Conservation (phyloP, 2,113 vertebrate genomes). For the Eulacestoma nigropectus region DNA sequence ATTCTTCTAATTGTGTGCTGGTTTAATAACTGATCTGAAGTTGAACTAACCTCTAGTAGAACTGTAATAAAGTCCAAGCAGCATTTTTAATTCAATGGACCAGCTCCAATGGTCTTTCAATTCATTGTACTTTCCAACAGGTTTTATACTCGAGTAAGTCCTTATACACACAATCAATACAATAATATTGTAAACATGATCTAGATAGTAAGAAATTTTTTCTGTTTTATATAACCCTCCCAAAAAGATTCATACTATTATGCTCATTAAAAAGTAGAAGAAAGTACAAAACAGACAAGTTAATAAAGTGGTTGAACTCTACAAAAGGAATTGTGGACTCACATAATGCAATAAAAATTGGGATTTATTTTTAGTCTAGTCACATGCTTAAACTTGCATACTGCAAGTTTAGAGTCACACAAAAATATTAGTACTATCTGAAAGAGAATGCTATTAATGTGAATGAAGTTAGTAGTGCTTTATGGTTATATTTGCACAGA, state of each 20-base stretch:
- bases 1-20: neutral
- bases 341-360: neutral
- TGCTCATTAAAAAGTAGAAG: neutral
- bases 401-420: neutral
- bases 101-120: neutral
- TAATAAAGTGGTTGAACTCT: neutral
- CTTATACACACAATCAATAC: neutral
- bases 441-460: neutral
- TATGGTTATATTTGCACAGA: neutral
- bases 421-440: neutral
- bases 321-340: neutral
- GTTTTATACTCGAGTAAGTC: neutral
- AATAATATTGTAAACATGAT: neutral
- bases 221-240: neutral
- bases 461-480: neutral
- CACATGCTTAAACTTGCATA: neutral
- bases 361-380: neutral
- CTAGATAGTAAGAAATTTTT: neutral
- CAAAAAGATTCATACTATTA: neutral
- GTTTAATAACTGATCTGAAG: neutral
- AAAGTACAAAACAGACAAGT: neutral
- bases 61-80: neutral
- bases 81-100: neutral
- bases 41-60: neutral
- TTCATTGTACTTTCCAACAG: neutral